phyloP scores from a whole-genome alignment of 30 jellyfish, hydroid and myxozoan species.

The Aurelia aurita region DNA sequence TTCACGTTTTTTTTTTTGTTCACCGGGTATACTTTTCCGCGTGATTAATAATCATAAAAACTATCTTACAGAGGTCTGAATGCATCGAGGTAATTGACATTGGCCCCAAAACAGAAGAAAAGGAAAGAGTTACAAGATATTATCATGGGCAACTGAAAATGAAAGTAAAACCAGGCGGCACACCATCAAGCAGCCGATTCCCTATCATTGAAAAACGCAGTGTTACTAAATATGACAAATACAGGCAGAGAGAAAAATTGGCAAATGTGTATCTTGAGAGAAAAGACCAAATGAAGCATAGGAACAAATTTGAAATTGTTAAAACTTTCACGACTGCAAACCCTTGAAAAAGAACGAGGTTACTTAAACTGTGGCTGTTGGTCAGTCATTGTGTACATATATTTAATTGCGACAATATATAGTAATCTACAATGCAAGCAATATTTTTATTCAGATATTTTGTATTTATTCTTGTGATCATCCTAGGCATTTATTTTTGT shows the following conservation, averaged over 20 bases:
- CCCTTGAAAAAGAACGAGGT: background rate
- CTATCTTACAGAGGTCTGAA: constrained; percentile 15
- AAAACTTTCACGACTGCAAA: constrained; percentile 6
- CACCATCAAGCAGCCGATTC: constrained; percentile 60
- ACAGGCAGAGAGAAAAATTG: constrained; percentile 34
- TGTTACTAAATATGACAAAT: constrained; percentile 36
- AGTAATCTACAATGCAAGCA: no score
- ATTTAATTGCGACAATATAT: no score
- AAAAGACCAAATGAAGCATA: background rate
- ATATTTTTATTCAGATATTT: no score
- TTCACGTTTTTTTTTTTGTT: no score
- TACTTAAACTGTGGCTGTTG: background rate
- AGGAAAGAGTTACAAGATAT: background rate
- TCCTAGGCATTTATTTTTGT: no score
- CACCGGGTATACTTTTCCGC: no score
- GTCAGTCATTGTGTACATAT: background rate
- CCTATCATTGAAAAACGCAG: constrained; percentile 45
- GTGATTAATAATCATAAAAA: no score
- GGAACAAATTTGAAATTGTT: constrained; percentile 29
- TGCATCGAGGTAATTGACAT: constrained; percentile 1
- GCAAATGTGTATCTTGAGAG: constrained; percentile 13
- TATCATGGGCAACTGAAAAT: constrained; percentile 43
- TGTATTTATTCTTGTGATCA: no score
- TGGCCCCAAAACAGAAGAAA: constrained; percentile 31
- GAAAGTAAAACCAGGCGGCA: constrained; percentile 66